phyloP scores from a whole-genome alignment of 2,113 vertebrate species.

The Opisthocomus hoazin region DNA sequence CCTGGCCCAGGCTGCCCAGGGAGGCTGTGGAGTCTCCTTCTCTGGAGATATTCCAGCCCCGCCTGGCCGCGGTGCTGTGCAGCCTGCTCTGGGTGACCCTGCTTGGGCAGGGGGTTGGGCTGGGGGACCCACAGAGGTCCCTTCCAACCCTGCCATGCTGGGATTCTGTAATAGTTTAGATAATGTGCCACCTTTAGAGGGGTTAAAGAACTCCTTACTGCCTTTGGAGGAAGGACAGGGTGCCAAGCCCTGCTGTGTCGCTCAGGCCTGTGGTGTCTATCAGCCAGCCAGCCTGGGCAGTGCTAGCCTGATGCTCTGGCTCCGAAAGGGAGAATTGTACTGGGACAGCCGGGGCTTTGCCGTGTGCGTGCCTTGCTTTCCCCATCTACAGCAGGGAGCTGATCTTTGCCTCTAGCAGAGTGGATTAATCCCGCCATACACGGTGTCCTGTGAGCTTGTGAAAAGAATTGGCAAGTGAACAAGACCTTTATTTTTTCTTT shows the following conservation, averaged over 20 bases:
- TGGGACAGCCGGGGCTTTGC: not conserved
- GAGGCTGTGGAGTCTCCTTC: too few species aligned
- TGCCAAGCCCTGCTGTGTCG: not conserved
- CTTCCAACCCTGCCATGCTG: too few species aligned
- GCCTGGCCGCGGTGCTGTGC: too few species aligned
- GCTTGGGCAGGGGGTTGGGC: too few species aligned
- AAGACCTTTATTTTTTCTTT: not conserved
- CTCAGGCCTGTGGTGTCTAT: not conserved
- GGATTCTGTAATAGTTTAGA: accelerated
- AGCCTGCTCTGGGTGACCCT: too few species aligned
- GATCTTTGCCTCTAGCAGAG: not conserved
- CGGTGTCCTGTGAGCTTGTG: accelerated
- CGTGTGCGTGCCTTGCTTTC: not conserved
- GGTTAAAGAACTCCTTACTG: not conserved
- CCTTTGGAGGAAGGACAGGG: not conserved
- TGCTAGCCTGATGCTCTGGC: accelerated
- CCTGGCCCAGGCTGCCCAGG: too few species aligned
- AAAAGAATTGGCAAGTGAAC: not conserved
- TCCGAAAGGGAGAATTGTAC: not conserved
- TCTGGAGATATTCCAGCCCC: too few species aligned
- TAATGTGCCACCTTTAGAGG: not conserved
- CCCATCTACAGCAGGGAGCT: accelerated
- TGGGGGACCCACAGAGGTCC: too few species aligned
- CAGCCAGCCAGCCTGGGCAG: accelerated
- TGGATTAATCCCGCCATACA: accelerated